Percentiles rank a stretch among this genome's conserved stretches.
Conservation (phyloP, 92 coral and sea anemone species). For the Blastomussa wellsi region DNA sequence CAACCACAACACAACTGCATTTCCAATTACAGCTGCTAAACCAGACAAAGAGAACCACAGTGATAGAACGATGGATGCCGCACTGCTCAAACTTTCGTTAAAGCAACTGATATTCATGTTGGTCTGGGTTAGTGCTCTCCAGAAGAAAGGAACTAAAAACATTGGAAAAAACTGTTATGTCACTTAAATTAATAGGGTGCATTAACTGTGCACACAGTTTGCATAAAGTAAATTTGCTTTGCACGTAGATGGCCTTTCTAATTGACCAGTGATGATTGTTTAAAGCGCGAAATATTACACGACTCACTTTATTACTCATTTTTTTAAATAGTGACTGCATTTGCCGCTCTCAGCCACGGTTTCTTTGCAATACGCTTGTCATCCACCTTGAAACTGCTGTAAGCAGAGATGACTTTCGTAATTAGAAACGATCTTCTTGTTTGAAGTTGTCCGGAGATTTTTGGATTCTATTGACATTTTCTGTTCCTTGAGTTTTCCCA, state of each 20-base stretch:
- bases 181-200: not conserved
- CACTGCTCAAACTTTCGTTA: not conserved
- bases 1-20: constrained; percentile 19
- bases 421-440: not conserved
- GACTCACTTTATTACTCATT: not conserved
- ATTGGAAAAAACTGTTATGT: not conserved
- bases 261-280: not conserved
- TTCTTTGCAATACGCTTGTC: not conserved
- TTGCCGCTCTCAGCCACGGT: not conserved
- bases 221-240: not conserved
- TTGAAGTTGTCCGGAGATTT: not conserved
- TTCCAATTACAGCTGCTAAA: constrained; percentile 21
- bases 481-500: not conserved
- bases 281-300: not conserved
- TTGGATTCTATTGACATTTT: not conserved
- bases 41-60: constrained; percentile 2
- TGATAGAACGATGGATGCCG: not conserved
- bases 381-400: not conserved
- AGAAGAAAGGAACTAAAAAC: not conserved
- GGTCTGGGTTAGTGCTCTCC: not conserved
- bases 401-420: not conserved
- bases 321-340: too few species aligned
- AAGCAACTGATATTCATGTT: not conserved
- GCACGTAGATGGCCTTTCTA: not conserved
- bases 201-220: not conserved